Base-by-base conservation (phyloP, 2,888 invertebrate genomes). In the Hypercompe scribonia region DNA sequence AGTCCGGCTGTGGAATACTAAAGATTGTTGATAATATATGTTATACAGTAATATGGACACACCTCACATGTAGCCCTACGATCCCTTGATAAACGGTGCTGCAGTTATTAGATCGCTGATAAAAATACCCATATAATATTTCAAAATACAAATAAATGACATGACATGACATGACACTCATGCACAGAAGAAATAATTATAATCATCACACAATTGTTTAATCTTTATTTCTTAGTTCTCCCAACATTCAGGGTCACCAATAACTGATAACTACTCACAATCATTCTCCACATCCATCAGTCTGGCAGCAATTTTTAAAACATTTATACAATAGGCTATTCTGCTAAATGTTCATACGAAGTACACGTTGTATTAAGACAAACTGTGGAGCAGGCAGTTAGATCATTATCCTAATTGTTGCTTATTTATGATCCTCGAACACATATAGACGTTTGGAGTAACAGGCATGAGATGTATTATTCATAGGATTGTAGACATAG, bases 381-480 rank as follows among this genome's bases (percentile, higher is more conserved):
- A 54, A 68, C 71, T 69, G 65, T 73, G 65, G 70, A 67, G 73
- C 36, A 73, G 77, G 76, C 75, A 77, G 82, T 80, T 78, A 78
- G 81, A 83, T 84, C 77, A 80, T 82, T 84, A 84, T 78, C 83
- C 78, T 82, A 81, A 84, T 84, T 84, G 81, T 75, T 76, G 68
- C 71, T 81, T 79, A 84, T 84, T 83, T 83, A 83, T 80, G 81
- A 81, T 81, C 72, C 83, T 74, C 70, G 81, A 84, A 82, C 85
- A 86, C 84, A 87, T 86, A 86, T 86, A 83, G 84, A 83, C 85
- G 86, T 82, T 84, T 83, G 81, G 77, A 78, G 75, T 79, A 79
- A 78, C 81, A 83, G 81, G 76, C 81, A 78, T 76, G 76, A 71
- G 70, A 88, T 91, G 87, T 89, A 89, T 92, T 91, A 93, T 93